Conservation (phyloP, 2,888 invertebrate species). For the Leptothorax acervorum region DNA sequence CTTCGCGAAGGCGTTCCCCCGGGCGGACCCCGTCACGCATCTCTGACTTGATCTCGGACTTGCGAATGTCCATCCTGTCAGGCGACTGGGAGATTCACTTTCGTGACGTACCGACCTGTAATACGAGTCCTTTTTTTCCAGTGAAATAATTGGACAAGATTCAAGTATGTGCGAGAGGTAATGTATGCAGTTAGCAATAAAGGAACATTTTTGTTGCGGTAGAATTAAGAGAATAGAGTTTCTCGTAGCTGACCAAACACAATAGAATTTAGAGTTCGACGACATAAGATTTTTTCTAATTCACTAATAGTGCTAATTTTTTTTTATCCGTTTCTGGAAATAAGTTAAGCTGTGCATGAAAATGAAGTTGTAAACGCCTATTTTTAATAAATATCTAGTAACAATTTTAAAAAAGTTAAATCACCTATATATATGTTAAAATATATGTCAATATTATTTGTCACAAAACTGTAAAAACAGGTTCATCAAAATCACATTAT, state of each 20-base stretch:
- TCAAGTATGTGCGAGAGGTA: background rate
- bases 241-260: background rate
- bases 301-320: background rate
- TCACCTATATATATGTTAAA: background rate
- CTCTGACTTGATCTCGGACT: constrained; percentile 27
- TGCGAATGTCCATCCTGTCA: constrained; percentile 7
- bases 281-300: background rate
- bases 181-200: background rate
- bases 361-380: background rate
- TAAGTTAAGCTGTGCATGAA: background rate
- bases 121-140: constrained; percentile 1
- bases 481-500: background rate
- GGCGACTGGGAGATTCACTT: constrained; percentile 35
- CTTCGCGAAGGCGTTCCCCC: constrained; percentile 57
- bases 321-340: background rate
- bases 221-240: background rate
- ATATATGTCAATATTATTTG: background rate
- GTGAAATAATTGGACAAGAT: background rate
- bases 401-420: background rate
- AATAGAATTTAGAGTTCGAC: background rate
- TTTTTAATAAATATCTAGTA: background rate
- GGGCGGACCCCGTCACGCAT: constrained; percentile 30
- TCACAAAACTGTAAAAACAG: background rate
- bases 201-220: background rate
- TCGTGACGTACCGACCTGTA: constrained; percentile 20